Evolutionary conservation across 2,113 vertebrate genomes (phyloP), one percentile per base, ranked within the genome.

Genomic region (Nesogale talazaci): DNA sequence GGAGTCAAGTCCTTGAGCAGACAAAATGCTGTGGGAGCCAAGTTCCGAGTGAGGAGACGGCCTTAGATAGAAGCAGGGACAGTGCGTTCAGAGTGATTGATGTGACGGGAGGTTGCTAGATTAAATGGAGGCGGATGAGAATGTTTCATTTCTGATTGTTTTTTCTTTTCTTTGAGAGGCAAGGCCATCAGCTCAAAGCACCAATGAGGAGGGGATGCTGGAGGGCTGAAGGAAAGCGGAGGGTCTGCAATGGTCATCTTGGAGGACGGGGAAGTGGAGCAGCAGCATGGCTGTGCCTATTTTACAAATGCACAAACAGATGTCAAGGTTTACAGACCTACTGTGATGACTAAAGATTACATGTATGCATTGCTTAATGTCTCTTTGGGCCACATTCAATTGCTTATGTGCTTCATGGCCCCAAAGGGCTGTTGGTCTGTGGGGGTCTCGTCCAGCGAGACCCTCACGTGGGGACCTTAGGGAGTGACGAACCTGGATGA

Each of bases 141-240:
- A 11, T 11, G 14, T 36, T 78, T 87, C 74, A 82, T 61, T 69
- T 61, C 74, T 65, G n/a, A 17, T 59, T 75, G 52, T 19, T 80
- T 92, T 92, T 86, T 91, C 23, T 92, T 40, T 81, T 56, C 65
- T 31, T 27, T 61, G 80, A 46, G 38, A 79, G 36, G 38, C 52
- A 42, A 92, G 79, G 65, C 12, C 67, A 23, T 40, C 20, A 11
- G n/a, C 78, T 80, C 67, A 46, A 70, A 65, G 14, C 3, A 5
- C 23, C 14, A 1, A 34, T 38, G 25, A 34, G 22, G 31, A 59
- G 69, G 23, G 12, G 38, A 14, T 29, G 15, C 5, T 36, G 69
- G 69, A 74, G 25, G 23, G 17, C 3, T 31, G 20, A n/a, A 57
- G 34, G 67, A 27, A 20, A 52, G 46, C 40, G 31, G 46, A 52